Evolutionary conservation across 2,888 invertebrate species (phyloP).

Genomic region (Scrobipalpa costella): DNA sequence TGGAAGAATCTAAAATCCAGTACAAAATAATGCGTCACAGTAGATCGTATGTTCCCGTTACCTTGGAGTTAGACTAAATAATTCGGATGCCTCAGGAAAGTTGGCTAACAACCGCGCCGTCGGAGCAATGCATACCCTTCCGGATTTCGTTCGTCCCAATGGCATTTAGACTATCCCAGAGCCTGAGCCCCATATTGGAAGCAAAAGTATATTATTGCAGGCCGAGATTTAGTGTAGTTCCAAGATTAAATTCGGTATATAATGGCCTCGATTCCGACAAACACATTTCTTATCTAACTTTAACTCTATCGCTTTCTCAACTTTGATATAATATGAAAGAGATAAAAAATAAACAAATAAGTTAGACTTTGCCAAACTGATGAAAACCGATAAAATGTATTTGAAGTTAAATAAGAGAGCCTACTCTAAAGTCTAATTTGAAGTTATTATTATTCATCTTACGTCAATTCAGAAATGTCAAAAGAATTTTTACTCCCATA

Average conservation of each 20-base stretch:
- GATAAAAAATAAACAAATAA: too few species aligned
- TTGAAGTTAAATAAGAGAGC: too few species aligned
- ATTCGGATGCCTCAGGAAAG: slow-evolving; percentile 58
- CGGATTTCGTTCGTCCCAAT: slow-evolving; percentile 46
- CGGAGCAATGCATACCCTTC: slow-evolving; percentile 40
- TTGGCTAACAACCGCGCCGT: slow-evolving; percentile 54
- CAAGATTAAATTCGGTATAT: slow-evolving; percentile 9
- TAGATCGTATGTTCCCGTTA: slow-evolving; percentile 37
- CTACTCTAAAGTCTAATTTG: too few species aligned
- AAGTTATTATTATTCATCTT: too few species aligned
- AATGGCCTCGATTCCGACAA: not conserved
- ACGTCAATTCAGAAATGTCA: too few species aligned
- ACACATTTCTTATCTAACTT: too few species aligned
- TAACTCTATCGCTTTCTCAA: too few species aligned
- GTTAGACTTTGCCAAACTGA: too few species aligned
- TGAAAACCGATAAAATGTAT: too few species aligned
- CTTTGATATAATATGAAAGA: too few species aligned
- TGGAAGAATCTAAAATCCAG: too few species aligned
- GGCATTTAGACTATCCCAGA: slow-evolving; percentile 40
- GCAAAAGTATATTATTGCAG: slow-evolving; percentile 22
- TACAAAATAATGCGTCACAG: not conserved
- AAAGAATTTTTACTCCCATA: too few species aligned
- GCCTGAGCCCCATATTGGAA: slow-evolving; percentile 24
- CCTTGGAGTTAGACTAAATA: slow-evolving; percentile 53
- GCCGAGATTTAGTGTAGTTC: slow-evolving; percentile 9